These are phyloP conservation scores for Tipula confusa DNA, from an alignment of 2,888 invertebrate genomes.

Conservation along the genomic window DNA sequence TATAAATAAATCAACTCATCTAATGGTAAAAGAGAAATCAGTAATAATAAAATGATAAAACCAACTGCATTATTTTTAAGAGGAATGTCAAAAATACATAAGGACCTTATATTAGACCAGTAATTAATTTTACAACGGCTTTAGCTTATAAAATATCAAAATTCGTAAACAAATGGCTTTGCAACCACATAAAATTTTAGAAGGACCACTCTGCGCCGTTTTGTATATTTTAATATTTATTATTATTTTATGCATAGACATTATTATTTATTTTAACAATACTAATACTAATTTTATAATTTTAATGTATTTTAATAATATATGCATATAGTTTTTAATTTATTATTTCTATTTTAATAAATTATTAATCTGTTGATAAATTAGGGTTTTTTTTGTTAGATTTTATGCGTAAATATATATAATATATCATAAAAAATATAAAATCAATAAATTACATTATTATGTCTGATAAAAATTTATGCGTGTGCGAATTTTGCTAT, in stretches of 20 bases:
- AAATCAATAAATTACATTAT: not conserved
- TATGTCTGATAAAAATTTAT: not conserved
- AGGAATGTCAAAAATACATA: too few species aligned
- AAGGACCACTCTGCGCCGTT: too few species aligned
- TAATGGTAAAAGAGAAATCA: too few species aligned
- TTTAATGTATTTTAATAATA: not conserved
- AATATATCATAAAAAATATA: not conserved
- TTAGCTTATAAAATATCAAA: too few species aligned
- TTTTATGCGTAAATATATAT: not conserved
- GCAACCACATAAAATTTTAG: too few species aligned
- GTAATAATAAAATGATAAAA: too few species aligned
- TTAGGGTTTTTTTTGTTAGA: not conserved
- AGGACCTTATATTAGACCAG: too few species aligned
- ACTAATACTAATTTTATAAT: not conserved
- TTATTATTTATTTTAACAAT: not conserved
- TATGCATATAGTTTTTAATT: not conserved
- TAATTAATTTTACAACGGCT: too few species aligned
- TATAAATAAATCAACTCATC: too few species aligned
- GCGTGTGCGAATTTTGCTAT: not conserved
- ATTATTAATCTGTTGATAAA: not conserved
- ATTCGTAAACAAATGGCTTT: too few species aligned
- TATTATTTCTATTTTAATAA: not conserved
- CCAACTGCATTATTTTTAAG: too few species aligned
- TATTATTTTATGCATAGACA: constrained; percentile 16
- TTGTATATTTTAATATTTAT: constrained; percentile 12